Conservation (phyloP, 2,888 invertebrate genomes). For the Ellobium chinense region DNA sequence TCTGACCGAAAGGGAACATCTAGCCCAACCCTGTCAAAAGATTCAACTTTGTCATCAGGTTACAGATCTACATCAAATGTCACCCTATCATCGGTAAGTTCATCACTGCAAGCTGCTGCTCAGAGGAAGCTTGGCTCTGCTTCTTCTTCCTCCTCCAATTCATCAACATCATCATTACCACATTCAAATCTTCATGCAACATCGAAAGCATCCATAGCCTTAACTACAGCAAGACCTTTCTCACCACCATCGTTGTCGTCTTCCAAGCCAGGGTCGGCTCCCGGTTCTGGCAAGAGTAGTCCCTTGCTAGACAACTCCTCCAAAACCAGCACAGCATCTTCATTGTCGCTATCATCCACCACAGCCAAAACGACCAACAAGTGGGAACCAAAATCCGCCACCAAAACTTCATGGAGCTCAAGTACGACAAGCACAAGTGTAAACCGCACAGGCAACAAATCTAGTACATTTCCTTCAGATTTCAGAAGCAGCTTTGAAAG, state of each 20-base stretch:
- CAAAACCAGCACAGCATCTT: constrained; percentile 1
- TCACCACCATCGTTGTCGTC: constrained; percentile 32
- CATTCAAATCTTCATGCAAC: background rate
- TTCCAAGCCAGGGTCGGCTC: constrained; percentile 22
- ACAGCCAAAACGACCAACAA: background rate
- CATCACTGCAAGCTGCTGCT: constrained; percentile 39
- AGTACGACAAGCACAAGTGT: background rate
- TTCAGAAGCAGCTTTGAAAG: constrained; percentile 19
- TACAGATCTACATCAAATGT: constrained; percentile 18
- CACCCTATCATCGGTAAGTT: constrained; percentile 31
- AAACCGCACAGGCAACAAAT: background rate
- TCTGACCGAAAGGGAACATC: constrained; percentile 7
- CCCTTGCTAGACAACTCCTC: background rate
- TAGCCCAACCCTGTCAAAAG: background rate
- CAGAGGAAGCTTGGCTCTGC: constrained; percentile 28
- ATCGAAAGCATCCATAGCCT: constrained; percentile 28
- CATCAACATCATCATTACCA: constrained; percentile 2
- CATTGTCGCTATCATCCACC: background rate
- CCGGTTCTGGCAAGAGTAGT: constrained; percentile 35
- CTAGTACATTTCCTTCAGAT: constrained; percentile 11
- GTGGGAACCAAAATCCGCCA: constrained; percentile 31
- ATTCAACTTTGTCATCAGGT: background rate
- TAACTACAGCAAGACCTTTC: constrained; percentile 43
- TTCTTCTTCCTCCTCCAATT: background rate
- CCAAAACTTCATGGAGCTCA: constrained; percentile 5